Evolutionary conservation across 2,888 invertebrate species (phyloP), one percentile per base, ranked within the genome.

Genomic region (Bugulina stolonifera): DNA sequence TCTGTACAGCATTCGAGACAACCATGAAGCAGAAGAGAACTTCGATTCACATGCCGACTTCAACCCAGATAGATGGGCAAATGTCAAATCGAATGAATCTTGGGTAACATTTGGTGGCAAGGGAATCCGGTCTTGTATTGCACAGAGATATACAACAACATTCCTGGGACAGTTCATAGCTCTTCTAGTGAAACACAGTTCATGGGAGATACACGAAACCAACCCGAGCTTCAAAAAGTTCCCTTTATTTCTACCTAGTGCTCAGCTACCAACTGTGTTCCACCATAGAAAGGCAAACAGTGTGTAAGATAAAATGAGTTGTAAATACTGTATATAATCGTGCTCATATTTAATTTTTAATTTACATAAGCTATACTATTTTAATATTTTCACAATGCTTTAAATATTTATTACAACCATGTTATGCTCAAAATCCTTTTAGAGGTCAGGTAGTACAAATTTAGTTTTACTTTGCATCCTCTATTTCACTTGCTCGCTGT

Each of bases 101-200:
- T 83, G 76, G 74, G 69, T 82, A 5, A 81, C 82, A 1, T 83
- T 82, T 69, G 81, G 81, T 3, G 78, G 78, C 22, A 54, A 70
- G 2, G 83, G 82, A 0, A 75, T 76, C 22, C 76, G 81, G 1
- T 75, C 77, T 2, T 83, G 83, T 71, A 77, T 78, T 0, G 83
- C 82, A 10, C 27, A 32, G n/a, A 27, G 32, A 2, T 32, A 25
- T n/a, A 32, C 32, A 27, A 32, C 27, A 10, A 32, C 64, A 64
- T 64, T 64, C 32, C 64, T 64, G 2, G 25, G 10, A 27, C 64
- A 64, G 64, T 64, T 64, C 32, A 32, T 64, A 2, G 64, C 34
- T 34, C 22, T 14, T 3, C 25, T 34, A 29, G 64, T 64, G 29
- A 64, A 64, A 64, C 14, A 64, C n/a, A 64, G 64, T 32, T 2